These are phyloP conservation scores for Thera obeliscata DNA, from an alignment of 2,888 invertebrate species.

Conservation along the genomic window DNA sequence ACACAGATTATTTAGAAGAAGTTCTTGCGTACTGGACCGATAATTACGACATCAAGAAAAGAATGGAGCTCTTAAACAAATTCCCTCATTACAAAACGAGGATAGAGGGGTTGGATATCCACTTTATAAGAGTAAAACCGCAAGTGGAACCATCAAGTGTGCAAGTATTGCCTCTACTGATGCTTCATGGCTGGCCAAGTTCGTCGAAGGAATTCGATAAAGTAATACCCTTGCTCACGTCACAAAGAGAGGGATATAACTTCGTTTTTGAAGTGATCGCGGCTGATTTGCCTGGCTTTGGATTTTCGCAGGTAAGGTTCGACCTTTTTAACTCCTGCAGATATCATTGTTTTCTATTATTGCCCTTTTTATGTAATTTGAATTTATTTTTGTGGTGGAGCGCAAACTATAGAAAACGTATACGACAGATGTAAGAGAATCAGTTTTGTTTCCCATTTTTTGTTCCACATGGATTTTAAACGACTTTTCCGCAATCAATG, in stretches of 20 bases:
- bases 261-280: constrained; percentile 88
- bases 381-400: no score
- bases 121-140: constrained; percentile 89
- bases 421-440: no score
- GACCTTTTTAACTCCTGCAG: background rate
- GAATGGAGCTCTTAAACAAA: constrained; percentile 87
- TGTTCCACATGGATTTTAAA: no score
- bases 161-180: constrained; percentile 85
- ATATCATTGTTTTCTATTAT: no score
- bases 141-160: constrained; percentile 44
- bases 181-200: constrained; percentile 96
- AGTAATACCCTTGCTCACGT: constrained; percentile 87
- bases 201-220: constrained; percentile 92
- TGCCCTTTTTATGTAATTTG: no score
- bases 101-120: constrained; percentile 89
- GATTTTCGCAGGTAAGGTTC: constrained; percentile 85
- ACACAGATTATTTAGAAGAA: constrained; percentile 87
- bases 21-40: constrained; percentile 91
- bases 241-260: constrained; percentile 78
- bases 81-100: constrained; percentile 91
- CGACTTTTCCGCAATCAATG: no score
- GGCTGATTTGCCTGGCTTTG: constrained; percentile 89
- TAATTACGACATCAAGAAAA: constrained; percentile 86
- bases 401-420: no score
- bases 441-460: no score